Base-by-base conservation (phyloP, 2,113 vertebrate species). In the Fukomys damarensis region DNA sequence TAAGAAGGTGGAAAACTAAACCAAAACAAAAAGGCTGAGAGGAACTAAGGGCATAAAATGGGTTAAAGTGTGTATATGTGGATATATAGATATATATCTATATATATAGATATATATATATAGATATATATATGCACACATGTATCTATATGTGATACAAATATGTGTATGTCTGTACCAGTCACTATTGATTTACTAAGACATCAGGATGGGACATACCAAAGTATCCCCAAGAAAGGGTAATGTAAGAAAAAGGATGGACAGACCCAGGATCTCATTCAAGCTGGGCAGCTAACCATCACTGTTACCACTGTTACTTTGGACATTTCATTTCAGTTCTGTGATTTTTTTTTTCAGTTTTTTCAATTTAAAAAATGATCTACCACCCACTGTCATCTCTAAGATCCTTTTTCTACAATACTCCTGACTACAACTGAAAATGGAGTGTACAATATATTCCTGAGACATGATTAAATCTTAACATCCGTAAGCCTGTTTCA, bases 61-160 rank as follows among this genome's bases (percentile, higher is more conserved):
- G 32, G 43, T 19, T 61, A 0, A 17, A 41, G 24, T 41, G 11
- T 30, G 4, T 1, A 3, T 2, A 28, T 11, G 19, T 41, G 4
- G 24, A 4, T 0, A 4, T 2, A 28, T 12, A 7, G 16, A 0
- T 35, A 12, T 4, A 5, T 11, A 46, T 14, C 52, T 2, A 5
- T 0, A 2, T 16, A n/a, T n/a, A n/a, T n/a, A n/a, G n/a, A 22
- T 58, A 26, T 41, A 6, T 30, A 4, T 0, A 4, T 2, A 28
- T 12, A 7, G 16, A 4, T 0, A 3, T 6, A n/a, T 26, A 22
- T 54, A 26, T 66, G 32, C 24, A 85, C 8, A 0, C 38, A 12
- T 4, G 9, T 11, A 46, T 14, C 52, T 2, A 5, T 0, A 2
- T 16, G 9, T 52, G 59, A 70, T 28, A 28, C 9, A 2, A 19